A percentile compares a stretch with the other conserved stretches of the same genome.
These are phyloP conservation scores for Ditylenchus weischeri DNA, from an alignment of 2,888 invertebrate genomes.

Conservation along the genomic window DNA sequence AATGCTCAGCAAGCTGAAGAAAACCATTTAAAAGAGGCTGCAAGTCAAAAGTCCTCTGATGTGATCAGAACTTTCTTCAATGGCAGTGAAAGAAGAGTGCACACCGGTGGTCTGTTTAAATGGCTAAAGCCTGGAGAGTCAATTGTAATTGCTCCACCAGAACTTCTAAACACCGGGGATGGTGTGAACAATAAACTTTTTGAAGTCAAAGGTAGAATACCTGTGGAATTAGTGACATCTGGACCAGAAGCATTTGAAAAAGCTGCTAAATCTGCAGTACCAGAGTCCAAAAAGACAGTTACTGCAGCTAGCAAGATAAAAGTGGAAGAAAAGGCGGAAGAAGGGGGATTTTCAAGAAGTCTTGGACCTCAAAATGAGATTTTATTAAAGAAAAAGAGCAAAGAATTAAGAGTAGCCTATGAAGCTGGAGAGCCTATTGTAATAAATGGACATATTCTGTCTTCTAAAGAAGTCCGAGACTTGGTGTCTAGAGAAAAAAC, in stretches of 20 bases:
- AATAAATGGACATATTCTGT: slow-evolving; percentile 26
- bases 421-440: slow-evolving; percentile 15
- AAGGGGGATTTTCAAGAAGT: background rate
- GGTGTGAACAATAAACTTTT: too few species aligned
- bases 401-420: slow-evolving; percentile 1
- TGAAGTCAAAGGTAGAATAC: background rate
- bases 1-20: slow-evolving; percentile 9
- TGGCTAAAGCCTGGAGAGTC: slow-evolving; percentile 20
- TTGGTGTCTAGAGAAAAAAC: slow-evolving; percentile 21
- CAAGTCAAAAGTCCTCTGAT: background rate
- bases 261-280: slow-evolving; percentile 2
- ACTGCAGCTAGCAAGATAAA: too few species aligned
- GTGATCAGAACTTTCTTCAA: slow-evolving; percentile 1
- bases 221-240: slow-evolving; percentile 17
- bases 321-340: slow-evolving; percentile 7
- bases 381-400: too few species aligned
- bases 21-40: too few species aligned
- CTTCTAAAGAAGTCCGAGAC: slow-evolving; percentile 14
- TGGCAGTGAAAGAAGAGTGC: background rate
- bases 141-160: background rate
- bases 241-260: slow-evolving; percentile 19
- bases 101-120: slow-evolving; percentile 14
- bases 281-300: background rate
- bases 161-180: too few species aligned
- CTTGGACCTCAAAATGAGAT: too few species aligned